A percentile compares a stretch with the other conserved stretches of the same genome.
Evolutionary conservation across 2,888 invertebrate genomes (phyloP).

Genomic region (Drosophila neonasuta): DNA sequence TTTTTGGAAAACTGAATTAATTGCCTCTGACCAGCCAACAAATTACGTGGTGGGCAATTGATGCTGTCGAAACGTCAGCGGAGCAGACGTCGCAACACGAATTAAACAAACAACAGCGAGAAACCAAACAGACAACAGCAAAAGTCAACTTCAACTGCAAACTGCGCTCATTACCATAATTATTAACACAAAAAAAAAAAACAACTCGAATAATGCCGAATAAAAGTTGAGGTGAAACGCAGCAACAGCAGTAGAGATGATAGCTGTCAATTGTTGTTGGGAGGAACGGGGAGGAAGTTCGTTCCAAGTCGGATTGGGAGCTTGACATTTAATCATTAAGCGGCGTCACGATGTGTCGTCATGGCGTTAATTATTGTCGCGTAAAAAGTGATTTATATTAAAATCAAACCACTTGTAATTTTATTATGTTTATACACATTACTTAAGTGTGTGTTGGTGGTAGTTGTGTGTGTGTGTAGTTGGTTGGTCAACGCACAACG

Average conservation of each 20-base stretch:
- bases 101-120: conserved; percentile 12
- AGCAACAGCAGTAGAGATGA: conserved; percentile 6
- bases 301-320: conserved; percentile 13
- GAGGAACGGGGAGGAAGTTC: background rate
- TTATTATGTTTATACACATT: conserved; percentile 64
- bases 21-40: conserved; percentile 36
- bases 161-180: conserved; percentile 30
- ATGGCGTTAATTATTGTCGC: conserved; percentile 69
- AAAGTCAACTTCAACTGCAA: conserved; percentile 14
- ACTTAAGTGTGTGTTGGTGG: conserved; percentile 5
- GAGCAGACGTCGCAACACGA: conserved; percentile 8
- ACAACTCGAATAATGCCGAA: background rate
- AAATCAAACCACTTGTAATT: conserved; percentile 77
- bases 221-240: background rate
- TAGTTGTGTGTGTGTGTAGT: background rate
- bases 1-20: conserved; percentile 36
- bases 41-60: conserved; percentile 17
- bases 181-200: conserved; percentile 11
- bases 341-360: conserved; percentile 32
- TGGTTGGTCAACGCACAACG: background rate
- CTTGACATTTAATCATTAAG: conserved; percentile 52
- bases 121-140: conserved; percentile 10
- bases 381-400: conserved; percentile 78
- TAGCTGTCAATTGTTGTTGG: conserved; percentile 24
- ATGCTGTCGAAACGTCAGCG: conserved; percentile 24